These are phyloP conservation scores for Fragum fragum DNA, from an alignment of 2,888 invertebrate species.

Conservation along the genomic window DNA sequence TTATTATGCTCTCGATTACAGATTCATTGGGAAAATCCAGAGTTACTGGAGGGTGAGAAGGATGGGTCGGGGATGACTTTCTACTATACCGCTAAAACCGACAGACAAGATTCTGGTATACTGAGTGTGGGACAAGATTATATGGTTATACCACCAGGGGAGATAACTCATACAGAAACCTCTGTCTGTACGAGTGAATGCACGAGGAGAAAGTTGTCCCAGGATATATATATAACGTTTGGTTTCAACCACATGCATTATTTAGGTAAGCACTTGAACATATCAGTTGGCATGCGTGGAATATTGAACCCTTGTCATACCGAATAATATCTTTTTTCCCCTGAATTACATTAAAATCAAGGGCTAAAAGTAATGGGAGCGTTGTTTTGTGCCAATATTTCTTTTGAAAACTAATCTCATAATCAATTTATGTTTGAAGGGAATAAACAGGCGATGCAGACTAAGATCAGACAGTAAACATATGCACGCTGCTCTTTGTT, in stretches of 20 bases:
- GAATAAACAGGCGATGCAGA: no score
- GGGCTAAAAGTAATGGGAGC: no score
- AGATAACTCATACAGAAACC: conserved; percentile 49
- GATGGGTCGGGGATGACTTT: conserved; percentile 66
- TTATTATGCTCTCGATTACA: no score
- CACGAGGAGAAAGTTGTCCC: conserved; percentile 70
- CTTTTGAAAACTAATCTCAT: no score
- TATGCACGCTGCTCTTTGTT: no score
- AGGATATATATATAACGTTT: conserved; percentile 71
- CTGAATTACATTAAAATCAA: no score
- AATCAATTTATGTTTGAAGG: no score
- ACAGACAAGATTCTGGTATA: conserved; percentile 64
- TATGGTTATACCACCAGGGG: conserved; percentile 68
- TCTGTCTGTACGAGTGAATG: conserved; percentile 73
- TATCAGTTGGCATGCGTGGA: no score
- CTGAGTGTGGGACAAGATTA: conserved; percentile 66
- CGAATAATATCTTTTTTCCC: no score
- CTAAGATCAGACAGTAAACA: no score
- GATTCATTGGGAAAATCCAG: conserved; percentile 71
- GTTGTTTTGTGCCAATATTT: no score
- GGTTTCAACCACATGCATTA: conserved; percentile 81
- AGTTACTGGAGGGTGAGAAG: conserved; percentile 14
- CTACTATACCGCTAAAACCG: conserved; percentile 52
- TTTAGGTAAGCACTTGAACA: conserved; percentile 66
- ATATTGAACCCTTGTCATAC: no score